A percentile compares a stretch with the other conserved stretches of the same genome.
Conservation (phyloP, 1,140 invertebrate genomes). For the Maniola jurtina region DNA sequence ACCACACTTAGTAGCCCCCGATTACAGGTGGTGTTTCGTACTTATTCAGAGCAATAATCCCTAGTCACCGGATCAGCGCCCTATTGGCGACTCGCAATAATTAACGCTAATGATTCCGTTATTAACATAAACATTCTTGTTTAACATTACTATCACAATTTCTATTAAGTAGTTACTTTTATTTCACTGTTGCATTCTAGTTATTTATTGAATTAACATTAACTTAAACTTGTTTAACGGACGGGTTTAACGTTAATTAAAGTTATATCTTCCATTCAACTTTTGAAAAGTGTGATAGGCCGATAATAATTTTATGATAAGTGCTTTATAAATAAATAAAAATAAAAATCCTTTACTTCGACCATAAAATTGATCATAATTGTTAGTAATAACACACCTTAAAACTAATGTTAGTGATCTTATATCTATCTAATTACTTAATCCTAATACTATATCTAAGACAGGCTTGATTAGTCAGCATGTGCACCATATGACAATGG, state of each 20-base stretch:
- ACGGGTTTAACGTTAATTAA: not conserved
- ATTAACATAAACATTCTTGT: not conserved
- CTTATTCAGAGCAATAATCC: conserved; percentile 14
- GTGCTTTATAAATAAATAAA: not conserved
- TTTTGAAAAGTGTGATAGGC: not conserved
- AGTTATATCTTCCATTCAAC: not conserved
- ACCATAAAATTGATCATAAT: too few species aligned
- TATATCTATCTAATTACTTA: too few species aligned
- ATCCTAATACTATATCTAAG: too few species aligned
- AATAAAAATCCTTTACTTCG: too few species aligned
- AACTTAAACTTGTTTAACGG: not conserved
- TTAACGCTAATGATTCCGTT: not conserved
- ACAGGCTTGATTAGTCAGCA: too few species aligned
- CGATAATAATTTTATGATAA: not conserved
- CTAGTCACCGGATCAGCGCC: not conserved
- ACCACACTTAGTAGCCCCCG: not conserved
- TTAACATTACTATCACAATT: too few species aligned
- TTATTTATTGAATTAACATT: not conserved
- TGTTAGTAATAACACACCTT: too few species aligned
- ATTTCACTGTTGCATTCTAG: not conserved
- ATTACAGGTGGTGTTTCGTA: conserved; percentile 20
- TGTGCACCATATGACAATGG: too few species aligned
- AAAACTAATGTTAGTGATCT: too few species aligned
- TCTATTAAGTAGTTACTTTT: not conserved
- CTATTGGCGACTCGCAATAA: not conserved